Base-by-base conservation (phyloP, 1,140 invertebrate genomes). In the Drosophila nebulosa region DNA sequence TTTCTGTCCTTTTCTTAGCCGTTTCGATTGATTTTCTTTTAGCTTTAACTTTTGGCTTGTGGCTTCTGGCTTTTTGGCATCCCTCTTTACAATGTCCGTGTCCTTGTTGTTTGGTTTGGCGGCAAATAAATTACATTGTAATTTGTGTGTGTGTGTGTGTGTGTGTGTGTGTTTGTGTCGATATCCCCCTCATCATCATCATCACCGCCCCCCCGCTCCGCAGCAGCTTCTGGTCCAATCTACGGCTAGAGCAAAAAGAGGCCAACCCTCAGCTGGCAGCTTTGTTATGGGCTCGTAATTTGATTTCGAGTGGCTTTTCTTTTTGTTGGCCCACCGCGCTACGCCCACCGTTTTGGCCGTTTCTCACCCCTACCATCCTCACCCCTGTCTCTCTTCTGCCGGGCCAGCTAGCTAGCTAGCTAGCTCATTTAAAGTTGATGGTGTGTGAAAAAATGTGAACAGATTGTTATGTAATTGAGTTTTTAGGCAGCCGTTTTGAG, bases 401-500 rank as follows among this genome's bases (percentile, higher is more conserved):
- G 16, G 22, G 35, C 50, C 42, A 12, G 63, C n/a, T n/a, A n/a
- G 14, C 27, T 50, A 42, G 39, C 57, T 52, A 21, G 24, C 58
- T 50, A 75, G 89, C 84, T 90, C 89, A 90, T 90, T 90, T 90
- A 86, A 77, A 90, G 89, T 90, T 90, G 89, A 90, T 90, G 89
- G 89, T 90, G 89, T 90, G 84, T 90, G 80, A 90, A 90, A 89
- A 90, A 90, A 90, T 90, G 89, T 90, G 89, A 90, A 90, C 89
- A 90, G 89, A 90, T 90, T 90, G 89, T 90, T 90, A 89, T 90
- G 89, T 90, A 90, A 90, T 90, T 90, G 89, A 90, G 89, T 90
- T 90, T 90, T 88, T 89, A 89, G 79, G 79, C 85, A 79, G 79
- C 75, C 83, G 84, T 88, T 88, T 86, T 88, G 83, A 88, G 83